Evolutionary conservation across 1,140 invertebrate species (phyloP).

Genomic region (Drosophila quadrilineata): DNA sequence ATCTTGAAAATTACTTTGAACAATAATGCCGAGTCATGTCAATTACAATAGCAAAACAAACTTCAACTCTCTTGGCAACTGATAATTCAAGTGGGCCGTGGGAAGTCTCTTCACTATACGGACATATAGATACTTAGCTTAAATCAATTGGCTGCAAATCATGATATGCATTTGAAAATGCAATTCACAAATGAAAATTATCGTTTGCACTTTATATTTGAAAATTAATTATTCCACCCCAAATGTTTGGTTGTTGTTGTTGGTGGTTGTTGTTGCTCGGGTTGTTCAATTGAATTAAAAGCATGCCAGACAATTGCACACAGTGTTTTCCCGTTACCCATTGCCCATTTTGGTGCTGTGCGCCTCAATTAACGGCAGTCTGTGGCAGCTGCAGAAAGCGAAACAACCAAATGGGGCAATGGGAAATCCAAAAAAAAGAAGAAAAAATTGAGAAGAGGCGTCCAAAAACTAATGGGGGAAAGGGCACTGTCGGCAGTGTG

Average conservation of each 20-base stretch:
- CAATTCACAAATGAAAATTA: conserved; percentile 26
- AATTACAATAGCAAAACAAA: neutral
- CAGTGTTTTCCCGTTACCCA: conserved; percentile 21
- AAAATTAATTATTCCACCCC: conserved; percentile 34
- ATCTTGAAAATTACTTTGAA: conserved; percentile 7
- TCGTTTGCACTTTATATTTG: conserved; percentile 34
- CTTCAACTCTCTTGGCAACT: neutral
- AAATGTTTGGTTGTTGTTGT: neutral
- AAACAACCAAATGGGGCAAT: neutral
- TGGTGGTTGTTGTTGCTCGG: conserved; percentile 5
- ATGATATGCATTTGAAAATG: conserved; percentile 8
- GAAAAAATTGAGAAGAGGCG: conserved; percentile 15
- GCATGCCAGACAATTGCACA: conserved; percentile 32
- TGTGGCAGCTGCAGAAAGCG: conserved; percentile 21
- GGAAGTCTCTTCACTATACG: no score
- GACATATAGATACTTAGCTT: neutral
- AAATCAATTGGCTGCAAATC: neutral
- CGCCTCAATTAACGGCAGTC: conserved; percentile 41
- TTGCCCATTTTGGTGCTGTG: conserved; percentile 15
- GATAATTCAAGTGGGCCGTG: no score
- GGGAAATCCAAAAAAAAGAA: conserved; percentile 10
- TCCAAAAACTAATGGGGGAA: conserved; percentile 25
- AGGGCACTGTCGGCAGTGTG: conserved; percentile 56
- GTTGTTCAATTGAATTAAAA: conserved; percentile 43
- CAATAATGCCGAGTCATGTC: conserved; percentile 7